phyloP scores from a whole-genome alignment of 2,113 vertebrate genomes.

The Leucosticte australis region DNA sequence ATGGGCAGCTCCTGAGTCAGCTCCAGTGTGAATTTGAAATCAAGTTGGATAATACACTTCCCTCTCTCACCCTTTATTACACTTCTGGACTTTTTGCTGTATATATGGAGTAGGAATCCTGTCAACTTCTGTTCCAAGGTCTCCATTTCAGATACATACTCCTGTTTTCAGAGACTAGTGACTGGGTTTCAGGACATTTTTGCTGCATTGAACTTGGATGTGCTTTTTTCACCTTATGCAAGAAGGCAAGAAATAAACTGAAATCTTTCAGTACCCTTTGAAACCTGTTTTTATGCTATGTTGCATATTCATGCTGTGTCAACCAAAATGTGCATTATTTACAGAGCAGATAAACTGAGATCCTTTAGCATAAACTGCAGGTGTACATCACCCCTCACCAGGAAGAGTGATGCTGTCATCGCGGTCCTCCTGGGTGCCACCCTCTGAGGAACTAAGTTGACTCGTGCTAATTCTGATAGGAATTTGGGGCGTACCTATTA shows the following conservation, averaged over 20 bases:
- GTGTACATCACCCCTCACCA: fast-evolving
- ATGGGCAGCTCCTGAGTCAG: background rate
- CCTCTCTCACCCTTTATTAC: background rate
- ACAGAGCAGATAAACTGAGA: background rate
- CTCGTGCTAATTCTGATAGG: background rate
- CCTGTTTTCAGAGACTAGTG: background rate
- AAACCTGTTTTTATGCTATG: background rate
- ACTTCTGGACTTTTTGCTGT: background rate
- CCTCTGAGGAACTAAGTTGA: background rate
- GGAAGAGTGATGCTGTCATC: background rate
- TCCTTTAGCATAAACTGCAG: background rate
- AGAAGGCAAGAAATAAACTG: background rate
- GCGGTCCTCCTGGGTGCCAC: background rate
- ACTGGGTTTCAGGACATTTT: background rate
- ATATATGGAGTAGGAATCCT: background rate
- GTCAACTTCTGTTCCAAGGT: background rate
- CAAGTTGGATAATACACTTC: background rate
- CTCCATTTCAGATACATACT: background rate
- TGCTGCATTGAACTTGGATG: background rate
- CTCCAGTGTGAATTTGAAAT: background rate
- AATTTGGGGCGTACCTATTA: background rate
- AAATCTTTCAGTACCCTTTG: background rate
- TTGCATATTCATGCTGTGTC: background rate
- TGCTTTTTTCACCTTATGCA: background rate
- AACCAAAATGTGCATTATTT: background rate